Evolutionary conservation across 2,113 vertebrate species (phyloP).

Genomic region (Leptocoma aspasia): DNA sequence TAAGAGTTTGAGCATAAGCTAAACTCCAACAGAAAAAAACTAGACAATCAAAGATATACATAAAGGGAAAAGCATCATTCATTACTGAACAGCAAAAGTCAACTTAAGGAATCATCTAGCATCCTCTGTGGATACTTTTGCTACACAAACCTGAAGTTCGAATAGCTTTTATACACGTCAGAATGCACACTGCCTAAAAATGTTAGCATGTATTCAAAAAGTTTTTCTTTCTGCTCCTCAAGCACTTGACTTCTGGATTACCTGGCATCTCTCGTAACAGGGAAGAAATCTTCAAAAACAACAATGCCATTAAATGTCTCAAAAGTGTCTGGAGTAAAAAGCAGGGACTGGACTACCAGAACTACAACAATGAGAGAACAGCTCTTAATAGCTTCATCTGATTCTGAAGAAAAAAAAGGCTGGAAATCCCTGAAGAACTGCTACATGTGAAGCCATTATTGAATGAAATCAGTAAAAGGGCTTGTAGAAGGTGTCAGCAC

Average conservation of each 20-base stretch:
- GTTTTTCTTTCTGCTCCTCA: not conserved
- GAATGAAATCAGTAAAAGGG: not conserved
- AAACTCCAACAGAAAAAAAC: not conserved
- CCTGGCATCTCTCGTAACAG: not conserved
- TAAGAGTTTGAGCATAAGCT: not conserved
- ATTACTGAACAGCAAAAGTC: not conserved
- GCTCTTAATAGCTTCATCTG: not conserved
- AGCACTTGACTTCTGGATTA: not conserved
- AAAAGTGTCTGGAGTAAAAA: not conserved
- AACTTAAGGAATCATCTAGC: not conserved
- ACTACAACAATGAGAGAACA: not conserved
- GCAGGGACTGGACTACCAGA: not conserved
- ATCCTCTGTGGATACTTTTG: not conserved
- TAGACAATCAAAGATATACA: not conserved
- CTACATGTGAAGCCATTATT: not conserved
- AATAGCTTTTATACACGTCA: not conserved
- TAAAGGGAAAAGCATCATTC: not conserved
- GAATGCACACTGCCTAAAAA: not conserved
- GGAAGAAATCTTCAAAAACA: not conserved
- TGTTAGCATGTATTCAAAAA: accelerated
- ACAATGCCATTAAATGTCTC: not conserved
- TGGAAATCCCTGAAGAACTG: not conserved
- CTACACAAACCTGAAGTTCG: not conserved
- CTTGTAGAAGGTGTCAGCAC: not conserved
- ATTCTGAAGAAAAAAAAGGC: too few relatives aligned